Evolutionary conservation across 2,888 invertebrate species (phyloP).

Genomic region (Temnothorax rugatulus): DNA sequence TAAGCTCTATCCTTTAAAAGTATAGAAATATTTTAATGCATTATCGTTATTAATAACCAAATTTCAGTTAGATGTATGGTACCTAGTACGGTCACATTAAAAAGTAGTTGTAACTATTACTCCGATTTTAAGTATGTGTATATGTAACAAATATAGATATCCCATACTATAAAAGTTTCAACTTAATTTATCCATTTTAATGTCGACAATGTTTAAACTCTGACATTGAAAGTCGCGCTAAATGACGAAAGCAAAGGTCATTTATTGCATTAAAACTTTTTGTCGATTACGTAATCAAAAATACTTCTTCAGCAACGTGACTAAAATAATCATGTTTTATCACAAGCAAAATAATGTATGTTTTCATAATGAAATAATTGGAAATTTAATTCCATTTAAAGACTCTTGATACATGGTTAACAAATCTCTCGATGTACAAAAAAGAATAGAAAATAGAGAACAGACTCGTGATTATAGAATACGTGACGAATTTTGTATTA

Average conservation of each 20-base stretch:
- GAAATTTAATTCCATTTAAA: conserved; percentile 5
- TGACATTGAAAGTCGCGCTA: neutral
- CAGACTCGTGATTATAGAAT: neutral
- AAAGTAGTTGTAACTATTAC: neutral
- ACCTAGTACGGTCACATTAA: neutral
- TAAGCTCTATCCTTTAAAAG: neutral
- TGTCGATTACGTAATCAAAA: neutral
- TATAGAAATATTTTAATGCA: conserved; percentile 2
- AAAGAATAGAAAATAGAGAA: conserved; percentile 12
- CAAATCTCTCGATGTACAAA: neutral
- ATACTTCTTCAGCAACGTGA: neutral
- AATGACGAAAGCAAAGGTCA: neutral
- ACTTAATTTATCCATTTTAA: conserved; percentile 15
- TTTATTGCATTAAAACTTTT: conserved; percentile 2
- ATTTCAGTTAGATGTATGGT: neutral
- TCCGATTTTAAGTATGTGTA: neutral
- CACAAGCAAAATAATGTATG: conserved; percentile 8
- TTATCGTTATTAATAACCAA: conserved; percentile 2
- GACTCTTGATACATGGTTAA: neutral
- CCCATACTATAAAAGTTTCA: neutral
- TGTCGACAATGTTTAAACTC: conserved; percentile 13
- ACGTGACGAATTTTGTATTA: neutral
- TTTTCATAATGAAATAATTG: neutral
- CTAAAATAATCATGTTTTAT: conserved; percentile 31
- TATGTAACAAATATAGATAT: neutral